Percentiles rank a stretch among this genome's conserved stretches.
Evolutionary conservation across 2,113 vertebrate genomes (phyloP).

Genomic region (Falcunculus frontatus): DNA sequence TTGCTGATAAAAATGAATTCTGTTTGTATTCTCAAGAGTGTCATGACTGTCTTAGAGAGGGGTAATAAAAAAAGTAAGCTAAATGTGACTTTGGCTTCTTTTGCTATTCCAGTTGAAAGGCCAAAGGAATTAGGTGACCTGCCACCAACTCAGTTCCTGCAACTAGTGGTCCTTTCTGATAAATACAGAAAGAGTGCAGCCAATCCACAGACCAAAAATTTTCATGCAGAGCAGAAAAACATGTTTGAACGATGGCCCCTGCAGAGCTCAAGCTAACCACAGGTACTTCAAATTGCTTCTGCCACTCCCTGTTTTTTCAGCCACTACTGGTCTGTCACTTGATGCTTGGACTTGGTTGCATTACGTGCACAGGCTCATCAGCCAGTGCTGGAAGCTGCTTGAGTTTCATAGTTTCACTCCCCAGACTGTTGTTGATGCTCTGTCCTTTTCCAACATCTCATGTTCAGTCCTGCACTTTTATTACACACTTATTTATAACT

Average conservation of each 20-base stretch:
- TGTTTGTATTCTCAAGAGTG: neutral
- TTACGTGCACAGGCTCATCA: neutral
- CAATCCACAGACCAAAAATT: neutral
- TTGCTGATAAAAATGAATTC: neutral
- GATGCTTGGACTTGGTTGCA: accelerated
- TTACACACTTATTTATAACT: neutral
- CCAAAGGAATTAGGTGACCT: neutral
- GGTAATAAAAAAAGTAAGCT: neutral
- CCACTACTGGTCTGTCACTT: neutral
- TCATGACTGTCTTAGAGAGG: neutral
- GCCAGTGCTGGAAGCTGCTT: neutral
- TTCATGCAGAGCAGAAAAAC: neutral
- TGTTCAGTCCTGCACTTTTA: neutral
- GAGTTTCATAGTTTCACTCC: neutral
- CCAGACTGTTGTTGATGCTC: neutral
- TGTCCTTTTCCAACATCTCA: neutral
- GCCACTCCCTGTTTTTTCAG: neutral
- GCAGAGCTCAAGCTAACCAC: neutral
- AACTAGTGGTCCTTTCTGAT: neutral
- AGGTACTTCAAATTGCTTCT: neutral
- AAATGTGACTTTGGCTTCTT: neutral
- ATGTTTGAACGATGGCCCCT: neutral
- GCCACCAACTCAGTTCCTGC: neutral
- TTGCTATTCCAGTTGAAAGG: neutral
- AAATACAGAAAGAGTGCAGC: neutral